phyloP scores from a whole-genome alignment of 2,113 vertebrate species.

The Percopsis transmontana region DNA sequence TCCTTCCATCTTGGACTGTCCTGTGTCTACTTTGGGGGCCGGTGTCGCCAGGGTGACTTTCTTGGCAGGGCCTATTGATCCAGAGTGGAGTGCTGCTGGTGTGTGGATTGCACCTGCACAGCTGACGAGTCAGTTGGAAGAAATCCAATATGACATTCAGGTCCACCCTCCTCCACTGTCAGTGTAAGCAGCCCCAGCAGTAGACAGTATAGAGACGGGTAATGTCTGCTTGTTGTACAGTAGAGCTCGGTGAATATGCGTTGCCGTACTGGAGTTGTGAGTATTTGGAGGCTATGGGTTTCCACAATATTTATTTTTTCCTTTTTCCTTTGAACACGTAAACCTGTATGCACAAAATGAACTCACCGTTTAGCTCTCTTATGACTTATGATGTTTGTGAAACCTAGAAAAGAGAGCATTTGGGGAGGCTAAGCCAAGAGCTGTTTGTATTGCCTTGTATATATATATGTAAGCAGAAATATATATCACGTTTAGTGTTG shows the following conservation, averaged over 20 bases:
- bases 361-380: no score
- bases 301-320: no score
- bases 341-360: constrained; percentile 6
- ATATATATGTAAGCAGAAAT: constrained; percentile 1
- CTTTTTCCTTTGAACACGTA: constrained; percentile 71
- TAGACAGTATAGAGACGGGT: constrained; percentile 25
- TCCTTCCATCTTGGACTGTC: neutral
- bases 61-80: constrained; percentile 52
- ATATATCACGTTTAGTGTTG: constrained; percentile 16
- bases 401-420: constrained; percentile 10
- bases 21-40: neutral
- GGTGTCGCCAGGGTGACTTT: constrained; percentile 33
- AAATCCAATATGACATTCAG: constrained; percentile 57
- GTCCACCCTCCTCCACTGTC: constrained; percentile 42
- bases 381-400: constrained; percentile 23
- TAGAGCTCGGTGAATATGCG: neutral
- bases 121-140: constrained; percentile 63
- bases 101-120: constrained; percentile 62
- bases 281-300: neutral
- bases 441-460: constrained; percentile 21
- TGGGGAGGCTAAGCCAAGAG: constrained; percentile 24
- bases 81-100: constrained; percentile 29
- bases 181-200: constrained; percentile 22
- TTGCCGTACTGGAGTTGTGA: neutral
- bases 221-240: constrained; percentile 5